These are phyloP conservation scores for Parus major DNA, from an alignment of 2,113 vertebrate genomes.

Conservation along the genomic window DNA sequence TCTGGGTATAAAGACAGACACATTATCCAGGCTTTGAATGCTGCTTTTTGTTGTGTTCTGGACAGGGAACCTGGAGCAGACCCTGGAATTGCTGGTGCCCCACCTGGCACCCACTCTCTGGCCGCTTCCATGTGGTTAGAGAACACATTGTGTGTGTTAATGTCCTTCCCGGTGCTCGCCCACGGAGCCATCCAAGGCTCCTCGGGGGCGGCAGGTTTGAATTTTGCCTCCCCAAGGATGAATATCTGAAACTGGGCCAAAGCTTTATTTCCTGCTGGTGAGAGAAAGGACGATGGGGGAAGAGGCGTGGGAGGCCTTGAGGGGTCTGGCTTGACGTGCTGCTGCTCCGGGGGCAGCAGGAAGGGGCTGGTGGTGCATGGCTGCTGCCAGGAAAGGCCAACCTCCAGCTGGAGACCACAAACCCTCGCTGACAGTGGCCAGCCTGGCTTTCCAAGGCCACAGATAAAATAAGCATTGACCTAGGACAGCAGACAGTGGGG, in stretches of 20 bases:
- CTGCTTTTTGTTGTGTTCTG: neutral
- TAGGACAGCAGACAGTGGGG: constrained; percentile 40
- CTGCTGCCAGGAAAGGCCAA: constrained; percentile 41
- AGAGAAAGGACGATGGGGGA: neutral
- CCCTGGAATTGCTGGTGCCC: neutral
- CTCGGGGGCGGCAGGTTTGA: neutral
- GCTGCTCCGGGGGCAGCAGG: neutral
- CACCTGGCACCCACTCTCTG: neutral
- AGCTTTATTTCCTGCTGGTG: neutral
- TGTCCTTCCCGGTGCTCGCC: neutral
- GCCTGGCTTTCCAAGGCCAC: constrained; percentile 7
- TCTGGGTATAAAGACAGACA: neutral
- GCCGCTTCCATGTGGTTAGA: neutral
- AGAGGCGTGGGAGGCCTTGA: neutral
- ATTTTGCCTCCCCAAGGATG: constrained; percentile 25
- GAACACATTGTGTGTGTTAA: neutral
- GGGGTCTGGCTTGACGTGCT: neutral
- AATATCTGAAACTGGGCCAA: neutral
- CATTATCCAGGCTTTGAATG: neutral
- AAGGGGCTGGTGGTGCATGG: neutral
- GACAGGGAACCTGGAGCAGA: neutral
- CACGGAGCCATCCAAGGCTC: constrained; percentile 29
- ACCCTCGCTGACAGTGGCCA: constrained; percentile 27
- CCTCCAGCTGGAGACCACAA: constrained; percentile 44
- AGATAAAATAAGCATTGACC: constrained; percentile 54